phyloP scores from a whole-genome alignment of 2,113 vertebrate genomes.

The Phylloscopus trochiloides region DNA sequence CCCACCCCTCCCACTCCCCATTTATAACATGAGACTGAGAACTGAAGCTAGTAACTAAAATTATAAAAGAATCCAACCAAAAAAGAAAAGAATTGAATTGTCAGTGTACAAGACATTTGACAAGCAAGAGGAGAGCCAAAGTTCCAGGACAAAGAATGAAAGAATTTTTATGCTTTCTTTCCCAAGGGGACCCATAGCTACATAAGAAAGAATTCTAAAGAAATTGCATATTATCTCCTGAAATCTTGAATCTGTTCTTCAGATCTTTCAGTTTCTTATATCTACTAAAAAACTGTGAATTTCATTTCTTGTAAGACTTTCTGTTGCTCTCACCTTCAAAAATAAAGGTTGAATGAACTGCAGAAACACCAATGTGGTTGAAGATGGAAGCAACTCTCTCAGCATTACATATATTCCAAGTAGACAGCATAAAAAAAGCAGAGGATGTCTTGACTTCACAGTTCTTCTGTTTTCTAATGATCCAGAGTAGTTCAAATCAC shows the following conservation, averaged over 20 bases:
- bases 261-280: background rate
- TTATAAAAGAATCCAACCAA: accelerated
- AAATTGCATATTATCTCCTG: background rate
- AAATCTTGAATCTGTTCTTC: background rate
- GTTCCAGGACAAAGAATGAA: background rate
- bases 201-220: background rate
- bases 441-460: background rate
- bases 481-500: background rate
- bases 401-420: background rate
- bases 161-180: background rate
- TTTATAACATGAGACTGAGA: background rate
- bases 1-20: accelerated
- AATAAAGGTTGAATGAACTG: background rate
- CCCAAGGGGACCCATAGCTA: background rate
- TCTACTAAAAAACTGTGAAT: background rate
- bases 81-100: background rate
- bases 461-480: background rate
- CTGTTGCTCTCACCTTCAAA: background rate
- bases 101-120: background rate
- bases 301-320: background rate
- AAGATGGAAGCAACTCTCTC: background rate
- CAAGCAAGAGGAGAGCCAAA: background rate
- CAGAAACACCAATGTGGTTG: background rate
- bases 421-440: background rate
- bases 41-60: background rate